Evolutionary conservation across 2,113 vertebrate species (phyloP).

Genomic region (Dicaeum eximium): DNA sequence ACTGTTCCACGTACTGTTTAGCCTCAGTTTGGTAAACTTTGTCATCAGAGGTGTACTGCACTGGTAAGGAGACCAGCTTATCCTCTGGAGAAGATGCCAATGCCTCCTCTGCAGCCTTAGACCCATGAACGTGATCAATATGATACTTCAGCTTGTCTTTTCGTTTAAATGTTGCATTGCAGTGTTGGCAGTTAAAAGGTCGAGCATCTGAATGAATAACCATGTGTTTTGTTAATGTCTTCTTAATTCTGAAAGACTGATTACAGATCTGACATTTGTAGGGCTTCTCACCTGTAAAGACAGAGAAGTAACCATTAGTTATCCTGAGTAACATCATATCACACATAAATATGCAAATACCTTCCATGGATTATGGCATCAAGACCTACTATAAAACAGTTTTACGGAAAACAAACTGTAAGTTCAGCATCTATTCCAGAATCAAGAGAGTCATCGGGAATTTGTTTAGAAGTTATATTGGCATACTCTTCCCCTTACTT

Average conservation of each 20-base stretch:
- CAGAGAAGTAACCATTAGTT: background rate
- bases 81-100: conserved; percentile 66
- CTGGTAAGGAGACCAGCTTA: conserved; percentile 72
- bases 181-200: conserved; percentile 94
- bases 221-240: conserved; percentile 97
- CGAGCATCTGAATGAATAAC: conserved; percentile 97
- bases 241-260: conserved; percentile 96
- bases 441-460: background rate
- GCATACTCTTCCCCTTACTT: background rate
- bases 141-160: conserved; percentile 98
- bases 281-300: conserved; percentile 89
- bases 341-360: background rate
- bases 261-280: conserved; percentile 94
- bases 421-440: background rate
- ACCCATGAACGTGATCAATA: conserved; percentile 91
- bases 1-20: conserved; percentile 73
- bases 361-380: background rate
- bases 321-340: background rate
- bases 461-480: background rate
- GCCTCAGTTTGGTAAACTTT: conserved; percentile 72
- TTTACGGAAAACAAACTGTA: background rate
- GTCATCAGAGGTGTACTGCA: conserved; percentile 69
- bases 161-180: conserved; percentile 93
- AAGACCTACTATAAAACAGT: background rate
- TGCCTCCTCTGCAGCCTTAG: conserved; percentile 76